Conservation (phyloP, 2,888 invertebrate genomes). For the Pecten maximus region DNA sequence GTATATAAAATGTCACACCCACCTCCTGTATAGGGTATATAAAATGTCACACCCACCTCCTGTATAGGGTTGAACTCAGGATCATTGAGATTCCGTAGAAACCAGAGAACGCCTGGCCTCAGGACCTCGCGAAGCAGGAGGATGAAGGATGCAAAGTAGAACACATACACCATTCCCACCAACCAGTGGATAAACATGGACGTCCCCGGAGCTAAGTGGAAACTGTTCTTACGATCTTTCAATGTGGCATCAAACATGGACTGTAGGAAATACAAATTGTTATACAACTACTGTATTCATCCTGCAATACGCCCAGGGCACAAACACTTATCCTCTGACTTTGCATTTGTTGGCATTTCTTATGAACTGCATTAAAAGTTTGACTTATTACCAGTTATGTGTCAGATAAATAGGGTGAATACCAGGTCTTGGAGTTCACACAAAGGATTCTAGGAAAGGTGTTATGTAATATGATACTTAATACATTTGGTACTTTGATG, state of each 20-base stretch:
- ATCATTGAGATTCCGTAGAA: conserved; percentile 97
- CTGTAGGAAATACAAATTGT: conserved; percentile 66
- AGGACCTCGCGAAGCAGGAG: conserved; percentile 96
- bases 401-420: too few relatives aligned
- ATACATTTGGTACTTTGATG: too few relatives aligned
- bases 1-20: too few relatives aligned
- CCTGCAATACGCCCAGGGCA: too few relatives aligned
- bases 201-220: conserved; percentile 95
- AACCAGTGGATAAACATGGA: conserved; percentile 99
- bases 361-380: too few relatives aligned
- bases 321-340: too few relatives aligned
- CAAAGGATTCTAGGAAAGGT: too few relatives aligned
- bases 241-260: conserved; percentile 82
- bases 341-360: too few relatives aligned
- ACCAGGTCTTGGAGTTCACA: too few relatives aligned
- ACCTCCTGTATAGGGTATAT: too few relatives aligned
- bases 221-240: conserved; percentile 90
- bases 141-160: conserved; percentile 96
- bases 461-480: too few relatives aligned
- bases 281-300: not conserved
- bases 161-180: conserved; percentile 98
- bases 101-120: conserved; percentile 98
- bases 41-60: conserved; percentile 84
- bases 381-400: too few relatives aligned
- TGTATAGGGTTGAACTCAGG: conserved; percentile 99